phyloP scores from a whole-genome alignment of 1,140 invertebrate genomes.

The Scylla paramamosain region DNA sequence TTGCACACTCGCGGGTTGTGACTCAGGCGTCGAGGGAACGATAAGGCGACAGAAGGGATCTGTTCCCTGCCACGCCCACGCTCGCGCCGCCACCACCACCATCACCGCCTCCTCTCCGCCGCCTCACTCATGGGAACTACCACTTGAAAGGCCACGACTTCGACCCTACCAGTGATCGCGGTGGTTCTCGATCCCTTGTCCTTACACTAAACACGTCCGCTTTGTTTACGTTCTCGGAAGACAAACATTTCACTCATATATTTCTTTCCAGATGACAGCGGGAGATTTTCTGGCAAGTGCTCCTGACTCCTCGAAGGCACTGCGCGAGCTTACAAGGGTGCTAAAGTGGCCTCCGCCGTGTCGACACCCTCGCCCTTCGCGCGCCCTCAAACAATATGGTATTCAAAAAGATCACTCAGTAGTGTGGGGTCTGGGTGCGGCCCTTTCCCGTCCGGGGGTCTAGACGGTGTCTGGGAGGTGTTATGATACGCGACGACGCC shows the following conservation, averaged over 20 bases:
- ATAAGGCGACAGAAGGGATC: constrained; percentile 35
- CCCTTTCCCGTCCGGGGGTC: background rate
- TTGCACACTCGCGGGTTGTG: background rate
- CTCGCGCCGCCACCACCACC: background rate
- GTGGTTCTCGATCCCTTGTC: background rate
- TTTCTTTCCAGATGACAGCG: too few species aligned
- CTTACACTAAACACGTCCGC: background rate
- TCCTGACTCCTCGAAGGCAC: too few species aligned
- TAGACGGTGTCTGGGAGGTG: constrained; percentile 43
- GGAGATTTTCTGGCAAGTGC: too few species aligned
- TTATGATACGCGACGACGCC: constrained; percentile 38
- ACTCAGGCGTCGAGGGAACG: background rate
- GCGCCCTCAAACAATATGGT: constrained; percentile 44
- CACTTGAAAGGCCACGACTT: constrained; percentile 41
- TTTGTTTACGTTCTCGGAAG: constrained; percentile 2
- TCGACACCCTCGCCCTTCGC: background rate
- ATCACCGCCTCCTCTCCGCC: background rate
- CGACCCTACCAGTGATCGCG: constrained; percentile 16
- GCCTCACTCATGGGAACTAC: constrained; percentile 15
- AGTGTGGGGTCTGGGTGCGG: background rate
- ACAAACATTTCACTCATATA: too few species aligned
- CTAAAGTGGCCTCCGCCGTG: too few species aligned
- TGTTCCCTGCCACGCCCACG: constrained; percentile 24
- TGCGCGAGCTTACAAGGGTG: too few species aligned
- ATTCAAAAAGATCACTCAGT: constrained; percentile 33